Evolutionary conservation across 1,140 invertebrate species (phyloP).

Genomic region (Drosophila dunni): DNA sequence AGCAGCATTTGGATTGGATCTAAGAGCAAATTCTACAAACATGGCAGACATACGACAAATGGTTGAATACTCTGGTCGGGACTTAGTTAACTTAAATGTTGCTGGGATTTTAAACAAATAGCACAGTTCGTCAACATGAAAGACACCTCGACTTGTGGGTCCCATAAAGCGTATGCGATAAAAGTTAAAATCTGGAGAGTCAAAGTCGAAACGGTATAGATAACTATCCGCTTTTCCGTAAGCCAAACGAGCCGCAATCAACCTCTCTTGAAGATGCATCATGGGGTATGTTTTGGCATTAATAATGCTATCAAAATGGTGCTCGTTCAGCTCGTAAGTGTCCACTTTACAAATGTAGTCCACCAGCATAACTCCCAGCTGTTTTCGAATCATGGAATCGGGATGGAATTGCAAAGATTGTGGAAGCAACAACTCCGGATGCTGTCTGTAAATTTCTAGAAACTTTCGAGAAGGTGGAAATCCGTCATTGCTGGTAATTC

Average conservation of each 20-base stretch:
- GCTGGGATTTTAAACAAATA: slow-evolving; percentile 86
- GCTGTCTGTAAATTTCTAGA: slow-evolving; percentile 1
- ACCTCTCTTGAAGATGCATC: slow-evolving; percentile 71
- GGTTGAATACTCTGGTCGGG: slow-evolving; percentile 64
- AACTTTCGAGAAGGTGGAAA: neutral
- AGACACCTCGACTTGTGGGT: slow-evolving; percentile 82
- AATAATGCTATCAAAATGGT: neutral
- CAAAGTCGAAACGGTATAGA: slow-evolving; percentile 85
- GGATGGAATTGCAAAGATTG: slow-evolving; percentile 20
- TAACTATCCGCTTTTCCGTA: slow-evolving; percentile 78
- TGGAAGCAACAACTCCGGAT: slow-evolving; percentile 54
- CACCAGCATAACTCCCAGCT: slow-evolving; percentile 50
- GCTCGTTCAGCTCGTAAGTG: slow-evolving; percentile 9
- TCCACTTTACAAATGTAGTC: slow-evolving; percentile 29
- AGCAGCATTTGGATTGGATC: slow-evolving; percentile 74
- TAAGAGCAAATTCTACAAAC: slow-evolving; percentile 81
- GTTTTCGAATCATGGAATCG: slow-evolving; percentile 28
- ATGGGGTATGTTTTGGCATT: slow-evolving; percentile 54
- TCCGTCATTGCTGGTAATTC: slow-evolving; percentile 54
- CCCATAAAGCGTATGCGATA: slow-evolving; percentile 59
- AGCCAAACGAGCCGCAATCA: slow-evolving; percentile 64
- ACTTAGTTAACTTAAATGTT: slow-evolving; percentile 79
- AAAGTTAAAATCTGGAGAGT: slow-evolving; percentile 74
- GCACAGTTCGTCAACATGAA: slow-evolving; percentile 87
- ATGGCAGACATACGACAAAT: slow-evolving; percentile 85